Conservation (phyloP, 1,140 invertebrate species). For the Drosophila pruinosa region DNA sequence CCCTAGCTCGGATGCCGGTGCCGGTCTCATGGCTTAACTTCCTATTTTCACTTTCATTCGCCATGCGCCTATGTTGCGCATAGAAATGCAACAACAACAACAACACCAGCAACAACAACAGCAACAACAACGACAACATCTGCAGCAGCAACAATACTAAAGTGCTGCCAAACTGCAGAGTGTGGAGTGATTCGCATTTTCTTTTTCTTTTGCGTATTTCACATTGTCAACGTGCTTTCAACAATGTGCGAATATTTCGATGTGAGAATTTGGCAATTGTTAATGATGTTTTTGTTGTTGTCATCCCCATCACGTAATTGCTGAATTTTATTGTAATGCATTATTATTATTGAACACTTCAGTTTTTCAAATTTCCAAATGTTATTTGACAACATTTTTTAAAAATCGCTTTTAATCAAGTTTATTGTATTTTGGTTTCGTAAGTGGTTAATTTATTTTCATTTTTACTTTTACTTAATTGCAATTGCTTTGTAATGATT, state of each 20-base stretch:
- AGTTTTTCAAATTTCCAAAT: background rate
- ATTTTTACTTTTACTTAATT: background rate
- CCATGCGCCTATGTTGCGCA: conserved; percentile 53
- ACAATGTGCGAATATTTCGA: conserved; percentile 62
- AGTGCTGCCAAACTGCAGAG: conserved; percentile 36
- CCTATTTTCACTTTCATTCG: conserved; percentile 77
- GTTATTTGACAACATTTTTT: background rate
- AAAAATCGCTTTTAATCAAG: background rate
- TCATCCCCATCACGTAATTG: conserved; percentile 58
- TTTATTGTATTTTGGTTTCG: background rate
- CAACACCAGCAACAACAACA: background rate
- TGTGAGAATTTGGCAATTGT: conserved; percentile 64
- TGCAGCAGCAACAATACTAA: conserved; percentile 2
- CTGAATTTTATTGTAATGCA: conserved; percentile 35
- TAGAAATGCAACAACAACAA: conserved; percentile 59
- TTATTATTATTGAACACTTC: conserved; percentile 5
- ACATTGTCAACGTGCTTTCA: conserved; percentile 61
- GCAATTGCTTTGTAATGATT: conserved; percentile 6
- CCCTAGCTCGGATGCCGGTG: conserved; percentile 39
- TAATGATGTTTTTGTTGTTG: conserved; percentile 30
- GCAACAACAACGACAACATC: conserved; percentile 37
- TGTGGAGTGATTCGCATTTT: conserved; percentile 30
- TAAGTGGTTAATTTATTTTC: background rate
- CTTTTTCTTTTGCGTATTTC: conserved; percentile 43
- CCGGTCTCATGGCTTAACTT: conserved; percentile 68